These are phyloP conservation scores for Hepsetus odoe DNA, from an alignment of 2,113 vertebrate species.

Conservation along the genomic window DNA sequence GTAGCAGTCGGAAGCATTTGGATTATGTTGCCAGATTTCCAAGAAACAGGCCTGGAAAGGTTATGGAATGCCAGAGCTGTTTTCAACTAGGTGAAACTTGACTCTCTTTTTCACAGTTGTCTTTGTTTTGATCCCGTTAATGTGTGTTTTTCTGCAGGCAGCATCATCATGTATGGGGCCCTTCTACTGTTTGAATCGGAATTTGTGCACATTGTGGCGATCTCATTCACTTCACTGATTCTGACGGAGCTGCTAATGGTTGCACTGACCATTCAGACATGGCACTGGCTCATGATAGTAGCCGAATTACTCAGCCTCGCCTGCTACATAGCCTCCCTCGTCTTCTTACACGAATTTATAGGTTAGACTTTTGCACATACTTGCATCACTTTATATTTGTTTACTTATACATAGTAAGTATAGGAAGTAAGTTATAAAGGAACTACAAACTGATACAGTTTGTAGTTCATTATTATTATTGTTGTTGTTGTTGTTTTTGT, in stretches of 20 bases:
- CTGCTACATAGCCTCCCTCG: constrained; percentile 93
- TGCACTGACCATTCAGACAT: constrained; percentile 93
- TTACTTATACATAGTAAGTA: too few relatives aligned
- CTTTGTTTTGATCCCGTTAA: not conserved
- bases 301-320: constrained; percentile 93
- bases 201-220: constrained; percentile 96
- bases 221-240: constrained; percentile 96
- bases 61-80: too few relatives aligned
- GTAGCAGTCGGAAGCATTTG: not conserved
- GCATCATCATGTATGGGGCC: constrained; percentile 98
- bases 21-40: not conserved
- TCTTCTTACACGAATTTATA: constrained; percentile 95
- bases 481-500: too few relatives aligned
- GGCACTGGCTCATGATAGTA: constrained; percentile 99
- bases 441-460: too few relatives aligned
- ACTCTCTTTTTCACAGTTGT: not conserved
- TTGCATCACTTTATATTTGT: not conserved
- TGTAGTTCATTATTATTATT: too few relatives aligned
- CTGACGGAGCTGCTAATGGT: constrained; percentile 98
- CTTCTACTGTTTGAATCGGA: constrained; percentile 96
- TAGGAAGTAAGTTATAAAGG: too few relatives aligned
- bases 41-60: not conserved
- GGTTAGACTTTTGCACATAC: constrained; percentile 74
- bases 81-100: not conserved
- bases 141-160: constrained; percentile 74